phyloP scores from a whole-genome alignment of 2,888 invertebrate genomes.

The Spisula solida region DNA sequence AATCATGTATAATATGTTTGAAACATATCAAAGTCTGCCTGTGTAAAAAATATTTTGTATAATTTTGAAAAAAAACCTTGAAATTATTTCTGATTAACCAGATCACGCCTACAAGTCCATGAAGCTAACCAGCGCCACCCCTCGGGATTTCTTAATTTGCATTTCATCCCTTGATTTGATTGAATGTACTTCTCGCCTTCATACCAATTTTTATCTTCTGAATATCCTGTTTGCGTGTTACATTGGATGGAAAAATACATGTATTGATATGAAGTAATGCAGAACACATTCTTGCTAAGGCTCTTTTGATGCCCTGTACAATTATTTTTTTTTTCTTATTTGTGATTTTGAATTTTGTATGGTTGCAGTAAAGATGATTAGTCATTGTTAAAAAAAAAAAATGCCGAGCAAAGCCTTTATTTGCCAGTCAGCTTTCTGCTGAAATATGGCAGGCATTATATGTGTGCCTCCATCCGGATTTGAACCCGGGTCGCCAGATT shows the following conservation, averaged over 20 bases:
- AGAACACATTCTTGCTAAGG: not conserved
- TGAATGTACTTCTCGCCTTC: constrained; percentile 14
- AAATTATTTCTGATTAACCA: not conserved
- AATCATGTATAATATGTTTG: not conserved
- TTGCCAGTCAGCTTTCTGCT: too few species aligned
- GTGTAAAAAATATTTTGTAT: not conserved
- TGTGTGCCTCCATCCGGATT: too few species aligned
- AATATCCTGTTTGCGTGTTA: constrained; percentile 15
- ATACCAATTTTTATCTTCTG: not conserved
- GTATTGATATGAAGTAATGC: not conserved
- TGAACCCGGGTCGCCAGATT: too few species aligned
- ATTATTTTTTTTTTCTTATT: not conserved
- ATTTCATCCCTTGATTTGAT: not conserved
- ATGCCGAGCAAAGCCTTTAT: too few species aligned
- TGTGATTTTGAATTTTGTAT: too few species aligned
- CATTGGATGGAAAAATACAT: not conserved
- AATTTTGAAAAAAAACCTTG: not conserved
- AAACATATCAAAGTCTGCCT: not conserved
- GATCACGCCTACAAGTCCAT: not conserved
- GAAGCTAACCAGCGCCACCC: constrained; percentile 5
- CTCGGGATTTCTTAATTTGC: not conserved
- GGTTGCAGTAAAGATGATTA: too few species aligned
- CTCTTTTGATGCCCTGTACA: not conserved
- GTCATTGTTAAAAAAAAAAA: too few species aligned
- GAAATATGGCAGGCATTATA: too few species aligned